Base-by-base conservation (phyloP, 2,888 invertebrate species). In the Harpagoxenus sublaevis region DNA sequence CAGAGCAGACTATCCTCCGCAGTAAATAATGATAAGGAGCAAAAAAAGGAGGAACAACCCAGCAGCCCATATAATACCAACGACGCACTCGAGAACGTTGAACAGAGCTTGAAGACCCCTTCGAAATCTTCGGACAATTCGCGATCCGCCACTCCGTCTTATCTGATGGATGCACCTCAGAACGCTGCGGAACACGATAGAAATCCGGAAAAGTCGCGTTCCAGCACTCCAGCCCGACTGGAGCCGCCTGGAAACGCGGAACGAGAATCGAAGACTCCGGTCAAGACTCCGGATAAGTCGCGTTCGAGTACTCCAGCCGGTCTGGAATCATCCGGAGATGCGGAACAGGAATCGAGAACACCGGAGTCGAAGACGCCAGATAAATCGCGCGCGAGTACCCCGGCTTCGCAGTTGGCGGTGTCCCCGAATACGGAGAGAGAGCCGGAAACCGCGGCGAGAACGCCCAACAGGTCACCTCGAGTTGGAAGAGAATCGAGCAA, bases 101-200 rank as follows among this genome's bases (percentile, higher is more conserved):
- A 81, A 15, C 66, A 65, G 5, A 70, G 55, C n/a, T 35, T 74
- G 55, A 84, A 75, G n/a, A 65, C 84, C 4, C 62, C 82, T 1
- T 0, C 75, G 5, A 85, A 89, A 35, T 71, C 87, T 18, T 75
- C 57, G n/a, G 62, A 75, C 3, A 77, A 71, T 66, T 85, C 75
- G 12, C 74, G 71, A 10, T 51, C 79, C 1, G 35, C 8, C 15
- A 73, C 79, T 39, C 73, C 79, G 9, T 71, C 66, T 18, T 1
- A 35, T 23, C 35, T 65, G n/a, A n/a, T n/a, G 18, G 63, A 75
- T 0, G 4, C 62, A 5, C 10, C 51, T 9, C 48, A 23, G 3
- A 75, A 51, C 10, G 77, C 23, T 23, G 23, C 66, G 51, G 82
- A 86, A 9, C 51, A 57, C 18, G 31, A 75, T 0, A 60, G 31